A percentile compares a stretch with the other conserved stretches of the same genome.
Conservation (phyloP, 1,140 invertebrate species). For the Pseudachorutes palmiensis region DNA sequence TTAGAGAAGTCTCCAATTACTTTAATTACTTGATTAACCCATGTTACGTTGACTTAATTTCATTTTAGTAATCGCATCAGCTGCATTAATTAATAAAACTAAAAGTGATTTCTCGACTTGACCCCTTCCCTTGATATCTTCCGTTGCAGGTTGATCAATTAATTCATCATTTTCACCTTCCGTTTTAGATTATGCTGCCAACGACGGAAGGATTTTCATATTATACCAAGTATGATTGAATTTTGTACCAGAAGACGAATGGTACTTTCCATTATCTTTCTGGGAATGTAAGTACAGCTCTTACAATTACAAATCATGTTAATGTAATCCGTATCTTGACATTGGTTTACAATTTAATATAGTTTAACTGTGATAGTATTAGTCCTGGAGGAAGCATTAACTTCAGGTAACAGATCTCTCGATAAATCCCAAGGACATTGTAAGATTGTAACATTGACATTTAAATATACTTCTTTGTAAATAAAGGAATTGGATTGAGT, state of each 20-base stretch:
- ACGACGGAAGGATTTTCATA: too few species aligned
- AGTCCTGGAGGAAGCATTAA: slow-evolving; percentile 53
- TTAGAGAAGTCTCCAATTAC: too few species aligned
- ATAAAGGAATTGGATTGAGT: background rate
- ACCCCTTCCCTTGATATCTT: too few species aligned
- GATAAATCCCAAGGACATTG: background rate
- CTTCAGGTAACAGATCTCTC: slow-evolving; percentile 22
- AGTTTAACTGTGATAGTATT: slow-evolving; percentile 64
- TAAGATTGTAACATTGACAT: background rate
- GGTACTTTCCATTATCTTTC: slow-evolving; percentile 31
- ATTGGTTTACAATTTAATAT: slow-evolving; percentile 20
- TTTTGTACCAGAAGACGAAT: slow-evolving; percentile 35
- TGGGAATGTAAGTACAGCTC: slow-evolving; percentile 33
- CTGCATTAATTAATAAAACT: too few species aligned
- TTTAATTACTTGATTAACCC: too few species aligned
- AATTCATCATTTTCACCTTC: too few species aligned
- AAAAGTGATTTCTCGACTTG: too few species aligned
- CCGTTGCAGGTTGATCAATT: too few species aligned
- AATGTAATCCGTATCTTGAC: background rate
- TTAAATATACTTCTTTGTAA: background rate
- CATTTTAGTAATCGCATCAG: too few species aligned
- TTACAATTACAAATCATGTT: background rate
- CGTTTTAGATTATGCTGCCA: too few species aligned
- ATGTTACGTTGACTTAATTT: too few species aligned
- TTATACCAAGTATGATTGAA: slow-evolving; percentile 37